Evolutionary conservation across 2,797 vertebrate genomes (phyloP), one percentile per base, ranked within the genome.

Genomic region (Okamejei kenojei): DNA sequence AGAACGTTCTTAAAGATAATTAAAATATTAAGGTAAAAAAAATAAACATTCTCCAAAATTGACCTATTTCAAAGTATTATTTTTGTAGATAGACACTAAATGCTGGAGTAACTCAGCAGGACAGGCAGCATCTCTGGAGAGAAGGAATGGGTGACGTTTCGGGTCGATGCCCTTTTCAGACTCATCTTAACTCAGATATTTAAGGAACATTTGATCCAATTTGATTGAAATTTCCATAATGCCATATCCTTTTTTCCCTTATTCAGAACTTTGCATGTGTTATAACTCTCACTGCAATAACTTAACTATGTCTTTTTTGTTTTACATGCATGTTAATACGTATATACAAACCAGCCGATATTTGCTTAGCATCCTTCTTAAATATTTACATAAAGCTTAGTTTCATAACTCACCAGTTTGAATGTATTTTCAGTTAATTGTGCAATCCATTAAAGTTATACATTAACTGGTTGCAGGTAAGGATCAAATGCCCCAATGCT

Each of bases 361-460:
- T 63, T 88, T 88, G 84, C 65, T 88, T 88, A 21, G n/a, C 84
- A 63, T 32, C 35, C 61, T 68, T 88, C 84, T 88, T n/a, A 68
- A 88, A 88, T 65, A 68, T 88, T 88, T 88, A 88, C 17, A 88
- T 35, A 88, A 88, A 88, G 58, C 61, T 2, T 32, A 88, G 17
- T 68, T 68, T 88, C 63, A 88, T 2, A 88, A 32, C 61, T 88
- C n/a, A 68, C 15, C 84, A 88, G 84, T 68, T 88, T 68, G 32
- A 88, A 88, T 68, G 84, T 63, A 88, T 35, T 68, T 68, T 88
- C 7, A 65, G n/a, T 35, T 65, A 32, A n/a, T 68, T 88, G 84
- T 68, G 63, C 35, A 88, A 84, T 84, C 29, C 26, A 84, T 61
- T 61, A 29, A n/a, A 61, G 11, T 13, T 84, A 58, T 15, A n/a